Evolutionary conservation across 2,888 invertebrate genomes (phyloP).

Genomic region (Seira ritae): DNA sequence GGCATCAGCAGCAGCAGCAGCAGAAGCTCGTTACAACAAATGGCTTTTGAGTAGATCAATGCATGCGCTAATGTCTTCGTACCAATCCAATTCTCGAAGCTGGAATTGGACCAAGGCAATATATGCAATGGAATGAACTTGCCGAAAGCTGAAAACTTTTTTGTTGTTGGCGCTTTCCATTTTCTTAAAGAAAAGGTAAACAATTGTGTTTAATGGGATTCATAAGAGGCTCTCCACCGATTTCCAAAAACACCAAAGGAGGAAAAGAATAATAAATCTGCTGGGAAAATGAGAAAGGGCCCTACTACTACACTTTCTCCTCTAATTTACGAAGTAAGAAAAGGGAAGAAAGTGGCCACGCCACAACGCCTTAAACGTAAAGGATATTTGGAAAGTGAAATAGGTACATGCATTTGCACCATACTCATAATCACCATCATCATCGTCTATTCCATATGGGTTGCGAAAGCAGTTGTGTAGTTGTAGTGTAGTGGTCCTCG

Average conservation of each 20-base stretch:
- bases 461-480: not conserved
- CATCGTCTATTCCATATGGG: conserved; percentile 15
- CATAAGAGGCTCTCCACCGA: conserved; percentile 16
- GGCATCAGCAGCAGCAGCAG: not conserved
- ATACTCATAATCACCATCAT: not conserved
- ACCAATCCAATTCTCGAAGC: not conserved
- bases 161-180: not conserved
- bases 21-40: conserved; percentile 21
- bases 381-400: conserved; percentile 13
- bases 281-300: conserved; percentile 12
- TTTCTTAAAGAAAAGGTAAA: conserved; percentile 16
- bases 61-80: not conserved
- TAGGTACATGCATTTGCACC: not conserved
- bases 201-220: conserved; percentile 23
- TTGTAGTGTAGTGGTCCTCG: conserved; percentile 38
- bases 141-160: not conserved
- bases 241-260: conserved; percentile 13
- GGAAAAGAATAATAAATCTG: conserved; percentile 18
- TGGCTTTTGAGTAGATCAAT: conserved; percentile 14
- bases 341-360: conserved; percentile 26
- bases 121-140: too few species aligned
- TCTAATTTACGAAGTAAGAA: conserved; percentile 18
- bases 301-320: not conserved
- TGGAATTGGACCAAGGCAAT: not conserved
- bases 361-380: not conserved